These are phyloP conservation scores for Puntigrus tetrazona DNA, from an alignment of 2,113 vertebrate species.

Conservation along the genomic window DNA sequence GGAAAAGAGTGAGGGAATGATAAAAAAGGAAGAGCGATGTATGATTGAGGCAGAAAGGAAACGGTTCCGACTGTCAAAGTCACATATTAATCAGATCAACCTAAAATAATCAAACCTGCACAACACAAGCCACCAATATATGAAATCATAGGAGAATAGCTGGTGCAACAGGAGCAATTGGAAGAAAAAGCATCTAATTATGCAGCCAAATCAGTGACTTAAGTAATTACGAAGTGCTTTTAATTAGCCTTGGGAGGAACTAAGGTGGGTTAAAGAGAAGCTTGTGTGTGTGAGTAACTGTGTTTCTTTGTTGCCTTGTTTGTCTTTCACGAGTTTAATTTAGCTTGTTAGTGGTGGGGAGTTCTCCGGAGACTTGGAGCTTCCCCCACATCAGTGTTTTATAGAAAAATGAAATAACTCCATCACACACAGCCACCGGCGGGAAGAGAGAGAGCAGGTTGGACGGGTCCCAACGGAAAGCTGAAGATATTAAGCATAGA, in stretches of 20 bases:
- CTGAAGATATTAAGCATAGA: conserved; percentile 24
- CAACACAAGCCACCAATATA: background rate
- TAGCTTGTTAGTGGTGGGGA: conserved; percentile 44
- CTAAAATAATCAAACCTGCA: background rate
- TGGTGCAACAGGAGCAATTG: conserved; percentile 6
- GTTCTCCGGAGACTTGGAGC: conserved; percentile 27
- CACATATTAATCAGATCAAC: conserved; percentile 25
- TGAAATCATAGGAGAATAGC: background rate
- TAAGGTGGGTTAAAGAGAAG: conserved; percentile 24
- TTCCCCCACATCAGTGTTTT: conserved; percentile 24
- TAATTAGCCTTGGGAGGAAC: conserved; percentile 47
- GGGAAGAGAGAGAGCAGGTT: background rate
- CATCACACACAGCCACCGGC: conserved; percentile 7
- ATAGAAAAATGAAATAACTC: conserved; percentile 29
- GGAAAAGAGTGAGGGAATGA: conserved; percentile 29
- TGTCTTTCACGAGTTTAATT: conserved; percentile 53
- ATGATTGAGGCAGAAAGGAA: conserved; percentile 16
- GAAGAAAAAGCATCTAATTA: conserved; percentile 47
- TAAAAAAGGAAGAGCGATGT: conserved; percentile 37
- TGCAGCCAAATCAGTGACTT: conserved; percentile 31
- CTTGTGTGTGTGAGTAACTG: background rate
- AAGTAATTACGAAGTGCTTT: conserved; percentile 37
- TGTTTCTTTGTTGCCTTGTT: conserved; percentile 42
- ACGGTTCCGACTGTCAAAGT: background rate
- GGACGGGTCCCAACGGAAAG: conserved; percentile 11